These are phyloP conservation scores for Erebia palarica DNA, from an alignment of 2,888 invertebrate genomes.

Conservation along the genomic window DNA sequence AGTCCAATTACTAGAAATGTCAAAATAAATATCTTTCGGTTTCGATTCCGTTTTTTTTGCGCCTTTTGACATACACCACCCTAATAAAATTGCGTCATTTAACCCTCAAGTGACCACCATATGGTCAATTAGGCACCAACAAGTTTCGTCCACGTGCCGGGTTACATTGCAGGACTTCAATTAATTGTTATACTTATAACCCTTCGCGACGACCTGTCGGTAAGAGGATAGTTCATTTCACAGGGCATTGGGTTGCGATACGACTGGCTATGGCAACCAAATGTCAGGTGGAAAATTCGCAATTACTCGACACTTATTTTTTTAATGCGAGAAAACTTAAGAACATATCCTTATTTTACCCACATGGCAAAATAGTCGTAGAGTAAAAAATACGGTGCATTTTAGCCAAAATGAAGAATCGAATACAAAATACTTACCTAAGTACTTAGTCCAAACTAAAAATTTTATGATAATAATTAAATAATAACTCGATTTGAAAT, in stretches of 20 bases:
- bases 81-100: slow-evolving; percentile 14
- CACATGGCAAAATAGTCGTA: no score
- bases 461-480: no score
- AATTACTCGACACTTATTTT: background rate
- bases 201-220: slow-evolving; percentile 55
- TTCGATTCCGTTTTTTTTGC: background rate
- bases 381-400: no score
- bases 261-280: background rate
- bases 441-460: no score
- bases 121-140: slow-evolving; percentile 61
- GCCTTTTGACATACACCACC: background rate
- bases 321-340: background rate
- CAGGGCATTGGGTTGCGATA: slow-evolving; percentile 56
- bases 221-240: slow-evolving; percentile 58
- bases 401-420: no score
- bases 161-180: slow-evolving; percentile 67
- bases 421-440: no score
- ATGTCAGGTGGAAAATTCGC: slow-evolving; percentile 38
- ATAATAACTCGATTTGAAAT: no score
- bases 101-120: slow-evolving; percentile 48
- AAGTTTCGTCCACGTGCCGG: slow-evolving; percentile 65
- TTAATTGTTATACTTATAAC: slow-evolving; percentile 74
- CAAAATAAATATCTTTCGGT: background rate
- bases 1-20: no score
- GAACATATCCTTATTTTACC: no score